Percentiles rank a stretch among this genome's conserved stretches.
phyloP scores from a whole-genome alignment of 2,888 invertebrate genomes.

The Podotricha telesiphe region DNA sequence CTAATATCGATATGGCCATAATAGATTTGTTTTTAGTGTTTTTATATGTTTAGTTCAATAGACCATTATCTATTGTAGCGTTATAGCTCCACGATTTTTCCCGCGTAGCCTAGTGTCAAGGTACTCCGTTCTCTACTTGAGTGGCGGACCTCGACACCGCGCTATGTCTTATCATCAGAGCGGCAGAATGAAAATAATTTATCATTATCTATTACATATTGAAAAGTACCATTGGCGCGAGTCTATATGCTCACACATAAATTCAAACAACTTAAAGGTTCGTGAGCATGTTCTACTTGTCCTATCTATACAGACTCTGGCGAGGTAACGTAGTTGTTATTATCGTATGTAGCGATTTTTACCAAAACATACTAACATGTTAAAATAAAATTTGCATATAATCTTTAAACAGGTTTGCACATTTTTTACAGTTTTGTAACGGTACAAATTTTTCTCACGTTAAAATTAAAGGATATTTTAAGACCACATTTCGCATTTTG shows the following conservation, averaged over 20 bases:
- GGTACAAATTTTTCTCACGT: constrained; percentile 9
- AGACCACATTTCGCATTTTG: constrained; percentile 9
- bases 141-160: too few relatives aligned
- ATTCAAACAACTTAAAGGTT: constrained; percentile 18
- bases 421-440: constrained; percentile 11
- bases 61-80: too few relatives aligned
- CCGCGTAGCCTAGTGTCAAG: too few relatives aligned
- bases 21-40: not conserved
- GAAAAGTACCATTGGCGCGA: not conserved
- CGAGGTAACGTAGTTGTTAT: constrained; percentile 25
- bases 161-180: too few relatives aligned
- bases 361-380: not conserved
- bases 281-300: constrained; percentile 23
- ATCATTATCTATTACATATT: not conserved
- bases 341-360: constrained; percentile 8
- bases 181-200: too few relatives aligned
- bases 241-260: constrained; percentile 16
- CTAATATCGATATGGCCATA: too few relatives aligned
- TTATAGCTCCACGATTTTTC: too few relatives aligned
- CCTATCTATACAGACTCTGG: constrained; percentile 18
- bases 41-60: not conserved
- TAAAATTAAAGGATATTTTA: constrained; percentile 21
- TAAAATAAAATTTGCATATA: constrained; percentile 16
- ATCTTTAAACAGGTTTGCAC: constrained; percentile 15
- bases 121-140: too few relatives aligned